A percentile compares a stretch with the other conserved stretches of the same genome.
These are phyloP conservation scores for Orientallactaga sibirica DNA, from an alignment of 2,797 vertebrate species.

Conservation along the genomic window DNA sequence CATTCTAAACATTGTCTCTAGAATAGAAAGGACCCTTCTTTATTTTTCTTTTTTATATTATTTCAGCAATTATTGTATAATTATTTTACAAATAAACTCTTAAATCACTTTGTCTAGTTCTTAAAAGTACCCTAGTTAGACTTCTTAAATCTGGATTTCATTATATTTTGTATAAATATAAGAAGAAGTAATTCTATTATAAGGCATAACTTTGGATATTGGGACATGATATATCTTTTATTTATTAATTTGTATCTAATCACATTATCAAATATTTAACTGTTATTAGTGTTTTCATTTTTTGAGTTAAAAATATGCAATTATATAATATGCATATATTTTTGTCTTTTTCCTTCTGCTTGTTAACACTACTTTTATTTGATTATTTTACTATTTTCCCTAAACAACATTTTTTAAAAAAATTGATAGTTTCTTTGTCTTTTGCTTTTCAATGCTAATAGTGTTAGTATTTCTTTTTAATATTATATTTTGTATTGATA, in stretches of 20 bases:
- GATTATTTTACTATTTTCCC: slow-evolving; percentile 32
- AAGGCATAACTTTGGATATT: not conserved
- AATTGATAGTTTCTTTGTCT: slow-evolving; percentile 26
- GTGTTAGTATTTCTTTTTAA: slow-evolving; percentile 19
- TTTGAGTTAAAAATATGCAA: not conserved
- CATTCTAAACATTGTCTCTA: not conserved
- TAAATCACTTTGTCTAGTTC: not conserved
- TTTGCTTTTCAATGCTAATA: not conserved
- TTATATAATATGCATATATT: not conserved
- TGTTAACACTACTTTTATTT: not conserved
- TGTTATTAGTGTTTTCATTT: not conserved
- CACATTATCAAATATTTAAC: not conserved
- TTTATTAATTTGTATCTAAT: not conserved
- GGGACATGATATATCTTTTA: not conserved
- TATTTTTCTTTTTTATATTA: not conserved
- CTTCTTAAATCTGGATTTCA: slow-evolving; percentile 28
- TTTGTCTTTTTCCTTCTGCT: not conserved
- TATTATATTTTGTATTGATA: not conserved
- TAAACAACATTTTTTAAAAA: not conserved
- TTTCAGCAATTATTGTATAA: not conserved
- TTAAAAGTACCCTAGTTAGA: slow-evolving; percentile 39
- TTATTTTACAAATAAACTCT: slow-evolving; percentile 39
- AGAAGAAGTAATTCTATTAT: slow-evolving; percentile 18
- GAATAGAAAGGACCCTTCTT: not conserved
- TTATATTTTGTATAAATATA: not conserved